phyloP scores from a whole-genome alignment of 2,113 vertebrate species.

The Mus spicilegus region DNA sequence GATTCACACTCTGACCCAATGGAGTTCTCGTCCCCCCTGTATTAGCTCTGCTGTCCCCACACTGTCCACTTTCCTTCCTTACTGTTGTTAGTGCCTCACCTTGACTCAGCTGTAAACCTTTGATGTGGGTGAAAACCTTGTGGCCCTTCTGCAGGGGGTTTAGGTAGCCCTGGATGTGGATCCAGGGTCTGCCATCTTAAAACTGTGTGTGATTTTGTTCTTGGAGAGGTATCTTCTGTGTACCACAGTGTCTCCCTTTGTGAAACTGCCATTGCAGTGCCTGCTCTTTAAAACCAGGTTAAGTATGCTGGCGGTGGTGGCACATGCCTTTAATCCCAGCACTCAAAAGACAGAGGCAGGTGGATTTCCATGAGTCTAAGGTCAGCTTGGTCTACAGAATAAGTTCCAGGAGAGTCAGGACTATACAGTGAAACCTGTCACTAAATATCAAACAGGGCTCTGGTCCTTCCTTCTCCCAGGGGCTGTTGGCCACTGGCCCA shows the following conservation, averaged over 20 bases:
- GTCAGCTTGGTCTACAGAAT: background rate
- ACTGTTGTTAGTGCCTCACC: background rate
- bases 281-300: background rate
- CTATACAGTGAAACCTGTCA: background rate
- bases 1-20: background rate
- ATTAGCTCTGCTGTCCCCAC: too few relatives aligned
- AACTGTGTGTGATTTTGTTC: background rate
- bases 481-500: too few relatives aligned
- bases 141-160: background rate
- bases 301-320: background rate
- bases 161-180: background rate
- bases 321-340: background rate
- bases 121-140: background rate
- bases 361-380: background rate
- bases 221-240: background rate
- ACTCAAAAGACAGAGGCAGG: background rate
- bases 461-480: too few relatives aligned
- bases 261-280: background rate
- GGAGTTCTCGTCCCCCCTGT: rapidly evolving
- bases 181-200: background rate
- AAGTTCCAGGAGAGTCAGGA: background rate
- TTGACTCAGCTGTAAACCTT: background rate
- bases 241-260: background rate
- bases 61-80: rapidly evolving
- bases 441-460: background rate